Evolutionary conservation across 2,797 vertebrate species (phyloP).

Genomic region (Bradypus variegatus): DNA sequence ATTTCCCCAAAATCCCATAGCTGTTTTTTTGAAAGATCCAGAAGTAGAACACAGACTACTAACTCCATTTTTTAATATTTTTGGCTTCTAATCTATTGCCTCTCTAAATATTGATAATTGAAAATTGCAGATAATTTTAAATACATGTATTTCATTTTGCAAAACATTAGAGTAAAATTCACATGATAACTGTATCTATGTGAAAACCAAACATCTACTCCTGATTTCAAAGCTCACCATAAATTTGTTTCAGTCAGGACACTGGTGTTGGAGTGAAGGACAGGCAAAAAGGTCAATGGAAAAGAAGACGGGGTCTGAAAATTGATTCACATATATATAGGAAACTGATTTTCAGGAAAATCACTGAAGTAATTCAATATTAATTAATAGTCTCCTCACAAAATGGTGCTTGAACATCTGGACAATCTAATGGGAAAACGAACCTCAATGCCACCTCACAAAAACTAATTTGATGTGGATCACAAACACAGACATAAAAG

Average conservation of each 20-base stretch:
- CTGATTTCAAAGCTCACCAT: neutral
- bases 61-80: neutral
- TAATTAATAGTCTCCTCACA: neutral
- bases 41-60: neutral
- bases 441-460: neutral
- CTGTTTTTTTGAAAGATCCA: neutral
- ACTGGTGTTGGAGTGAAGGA: neutral
- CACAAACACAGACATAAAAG: neutral
- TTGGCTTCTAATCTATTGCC: neutral
- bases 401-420: neutral
- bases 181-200: too few relatives aligned
- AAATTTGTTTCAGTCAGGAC: neutral
- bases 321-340: neutral
- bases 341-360: conserved; percentile 1
- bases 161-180: neutral
- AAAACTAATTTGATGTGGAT: neutral
- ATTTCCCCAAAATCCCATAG: neutral
- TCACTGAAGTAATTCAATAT: neutral
- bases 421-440: neutral
- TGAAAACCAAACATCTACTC: too few relatives aligned
- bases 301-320: neutral
- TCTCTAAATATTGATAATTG: neutral
- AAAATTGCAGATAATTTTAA: neutral
- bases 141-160: neutral
- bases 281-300: neutral